Base-by-base conservation (phyloP, 2,888 invertebrate genomes). In the Druceiella hillmani region DNA sequence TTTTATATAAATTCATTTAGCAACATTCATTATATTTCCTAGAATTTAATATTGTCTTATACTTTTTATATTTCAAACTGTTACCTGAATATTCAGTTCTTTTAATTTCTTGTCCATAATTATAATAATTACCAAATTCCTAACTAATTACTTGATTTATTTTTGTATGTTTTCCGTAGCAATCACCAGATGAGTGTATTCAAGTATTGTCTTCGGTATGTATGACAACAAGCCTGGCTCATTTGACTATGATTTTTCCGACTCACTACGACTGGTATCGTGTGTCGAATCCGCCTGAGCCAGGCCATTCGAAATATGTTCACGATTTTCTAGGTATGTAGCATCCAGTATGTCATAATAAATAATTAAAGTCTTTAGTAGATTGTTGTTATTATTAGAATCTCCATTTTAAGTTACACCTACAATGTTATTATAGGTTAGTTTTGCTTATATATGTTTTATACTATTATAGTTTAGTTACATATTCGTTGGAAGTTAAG, bases 161-260 rank as follows among this genome's bases (percentile, higher is more conserved):
- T 11, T 30, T 11, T 30, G 14, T 3, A 5, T 12, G 10, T 26
- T 24, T 31, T 28, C 63, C 63, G n/a, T 50, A 89, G 88, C 78
- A 79, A 48, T 77, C 85, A 17, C 76, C 80, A 12, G 75, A 76
- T 14, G 81, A 84, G 58, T 85, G 87, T 59, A 78, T 82, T 24
- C 71, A 74, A 12, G 81, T 83, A 14, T 60, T 90, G 43, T 82
- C 87, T 4, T 74, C 77, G 6, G 83, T 87, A 10, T 87, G 88
- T 51, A 78, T 81, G 12, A 83, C 85, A 1, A 76, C 81, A 2
- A 83, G 87, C 56, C 65, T 90, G 43, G 89, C 89, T 17, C 86
- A 87, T 55, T 72, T 90, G 39, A 83, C 85, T 33, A 83, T 89
- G 74, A 82, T 85, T 53, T 89, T 89, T 63, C 91, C 91, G 4